Percentiles rank a stretch among this genome's conserved stretches.
Evolutionary conservation across 2,888 invertebrate species (phyloP).

Genomic region (Parascotia fuliginaria): DNA sequence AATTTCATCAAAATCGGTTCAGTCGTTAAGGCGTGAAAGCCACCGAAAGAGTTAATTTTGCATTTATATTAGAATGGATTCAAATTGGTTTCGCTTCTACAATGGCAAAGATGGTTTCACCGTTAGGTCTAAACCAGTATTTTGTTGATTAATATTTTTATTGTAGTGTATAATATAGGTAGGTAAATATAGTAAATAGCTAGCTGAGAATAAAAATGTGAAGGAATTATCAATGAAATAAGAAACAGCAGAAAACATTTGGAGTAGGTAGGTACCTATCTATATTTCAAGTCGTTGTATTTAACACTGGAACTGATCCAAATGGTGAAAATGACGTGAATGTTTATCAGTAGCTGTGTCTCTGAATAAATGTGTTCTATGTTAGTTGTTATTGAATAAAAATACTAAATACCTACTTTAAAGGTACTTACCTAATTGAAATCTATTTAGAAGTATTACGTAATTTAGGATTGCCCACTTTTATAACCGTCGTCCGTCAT

Average conservation of each 20-base stretch:
- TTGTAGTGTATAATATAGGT: neutral
- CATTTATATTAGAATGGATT: neutral
- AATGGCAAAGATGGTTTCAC: neutral
- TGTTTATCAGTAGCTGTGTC: constrained; percentile 62
- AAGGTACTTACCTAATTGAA: too few relatives aligned
- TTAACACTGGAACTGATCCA: constrained; percentile 71
- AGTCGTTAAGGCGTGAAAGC: too few relatives aligned
- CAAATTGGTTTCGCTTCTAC: constrained; percentile 2
- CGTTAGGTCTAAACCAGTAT: constrained; percentile 1
- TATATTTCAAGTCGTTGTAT: constrained; percentile 39
- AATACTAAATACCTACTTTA: constrained; percentile 14
- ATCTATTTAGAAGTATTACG: neutral
- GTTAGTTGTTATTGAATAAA: constrained; percentile 43
- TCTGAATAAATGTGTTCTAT: constrained; percentile 62
- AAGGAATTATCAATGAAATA: constrained; percentile 8
- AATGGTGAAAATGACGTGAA: constrained; percentile 58
- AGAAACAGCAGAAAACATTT: constrained; percentile 21
- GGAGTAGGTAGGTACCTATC: constrained; percentile 3
- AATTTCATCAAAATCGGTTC: too few relatives aligned
- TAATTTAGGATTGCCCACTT: too few relatives aligned
- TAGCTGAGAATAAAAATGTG: neutral
- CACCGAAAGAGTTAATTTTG: neutral
- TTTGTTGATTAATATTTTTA: neutral
- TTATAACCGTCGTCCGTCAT: too few relatives aligned
- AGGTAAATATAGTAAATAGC: neutral